Percentiles rank a stretch among this genome's conserved stretches.
phyloP scores from a whole-genome alignment of 2,113 vertebrate genomes.

The Antechinus flavipes region DNA sequence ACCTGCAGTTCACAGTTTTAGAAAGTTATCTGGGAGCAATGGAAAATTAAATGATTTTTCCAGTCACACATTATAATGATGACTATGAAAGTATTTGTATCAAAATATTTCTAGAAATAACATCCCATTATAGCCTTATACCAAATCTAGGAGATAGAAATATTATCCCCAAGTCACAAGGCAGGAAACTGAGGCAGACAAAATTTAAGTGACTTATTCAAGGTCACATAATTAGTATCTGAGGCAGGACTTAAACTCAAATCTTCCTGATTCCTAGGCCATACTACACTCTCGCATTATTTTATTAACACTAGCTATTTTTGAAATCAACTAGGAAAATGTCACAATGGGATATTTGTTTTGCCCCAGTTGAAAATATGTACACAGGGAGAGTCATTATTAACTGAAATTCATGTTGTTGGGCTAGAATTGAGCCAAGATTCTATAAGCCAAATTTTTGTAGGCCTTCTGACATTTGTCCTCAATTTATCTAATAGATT shows the following conservation, averaged over 20 bases:
- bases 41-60: not conserved
- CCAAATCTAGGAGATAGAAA: not conserved
- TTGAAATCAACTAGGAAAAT: constrained; percentile 9
- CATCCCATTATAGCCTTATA: not conserved
- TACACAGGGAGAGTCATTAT: not conserved
- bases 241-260: not conserved
- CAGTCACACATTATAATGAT: not conserved
- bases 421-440: constrained; percentile 26
- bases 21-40: not conserved
- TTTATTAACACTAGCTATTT: not conserved
- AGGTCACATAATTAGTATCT: not conserved
- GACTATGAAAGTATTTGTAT: not conserved
- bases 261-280: not conserved
- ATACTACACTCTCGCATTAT: not conserved
- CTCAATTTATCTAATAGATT: constrained; percentile 49
- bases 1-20: not conserved
- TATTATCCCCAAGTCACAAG: not conserved
- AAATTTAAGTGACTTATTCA: not conserved
- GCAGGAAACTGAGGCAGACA: not conserved
- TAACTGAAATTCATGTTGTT: constrained; percentile 18
- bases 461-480: constrained; percentile 23
- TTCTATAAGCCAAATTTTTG: constrained; percentile 53
- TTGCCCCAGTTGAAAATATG: constrained; percentile 17
- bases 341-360: not conserved
- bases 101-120: not conserved